A percentile compares a stretch with the other conserved stretches of the same genome.
phyloP scores from a whole-genome alignment of 2,888 invertebrate species.

The Chromoteleia sp. region DNA sequence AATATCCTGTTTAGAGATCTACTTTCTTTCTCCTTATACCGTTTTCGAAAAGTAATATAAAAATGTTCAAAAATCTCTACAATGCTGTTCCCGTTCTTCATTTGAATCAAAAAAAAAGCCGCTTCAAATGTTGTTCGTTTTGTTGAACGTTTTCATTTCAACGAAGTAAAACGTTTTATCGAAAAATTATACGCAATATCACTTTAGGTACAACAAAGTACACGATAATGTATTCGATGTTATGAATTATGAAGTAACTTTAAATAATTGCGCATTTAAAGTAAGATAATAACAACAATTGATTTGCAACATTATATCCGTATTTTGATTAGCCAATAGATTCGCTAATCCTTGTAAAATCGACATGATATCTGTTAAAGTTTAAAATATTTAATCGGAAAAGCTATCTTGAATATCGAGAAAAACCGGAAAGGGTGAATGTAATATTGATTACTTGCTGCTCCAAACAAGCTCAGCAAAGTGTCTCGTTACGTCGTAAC shows the following conservation, averaged over 20 bases:
- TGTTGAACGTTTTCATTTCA: too few species aligned
- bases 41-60: slow-evolving; percentile 1
- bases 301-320: neutral
- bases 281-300: neutral
- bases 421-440: slow-evolving; percentile 65
- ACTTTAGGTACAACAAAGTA: too few species aligned
- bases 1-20: slow-evolving; percentile 40
- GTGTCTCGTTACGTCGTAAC: slow-evolving; percentile 65
- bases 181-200: too few species aligned
- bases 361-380: slow-evolving; percentile 24
- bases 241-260: neutral
- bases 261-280: too few species aligned
- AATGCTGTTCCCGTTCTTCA: neutral
- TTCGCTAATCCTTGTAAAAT: slow-evolving; percentile 38
- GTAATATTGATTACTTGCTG: slow-evolving; percentile 62
- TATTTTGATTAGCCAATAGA: slow-evolving; percentile 30
- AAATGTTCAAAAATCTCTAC: neutral
- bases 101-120: too few species aligned
- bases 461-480: slow-evolving; percentile 53
- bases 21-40: slow-evolving; percentile 24
- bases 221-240: too few species aligned
- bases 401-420: slow-evolving; percentile 33
- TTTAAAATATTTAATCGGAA: slow-evolving; percentile 54
- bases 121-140: too few species aligned
- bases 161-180: too few species aligned